Evolutionary conservation across 1,140 invertebrate species (phyloP), one percentile per base, ranked within the genome.

Genomic region (Drosophila elegans): DNA sequence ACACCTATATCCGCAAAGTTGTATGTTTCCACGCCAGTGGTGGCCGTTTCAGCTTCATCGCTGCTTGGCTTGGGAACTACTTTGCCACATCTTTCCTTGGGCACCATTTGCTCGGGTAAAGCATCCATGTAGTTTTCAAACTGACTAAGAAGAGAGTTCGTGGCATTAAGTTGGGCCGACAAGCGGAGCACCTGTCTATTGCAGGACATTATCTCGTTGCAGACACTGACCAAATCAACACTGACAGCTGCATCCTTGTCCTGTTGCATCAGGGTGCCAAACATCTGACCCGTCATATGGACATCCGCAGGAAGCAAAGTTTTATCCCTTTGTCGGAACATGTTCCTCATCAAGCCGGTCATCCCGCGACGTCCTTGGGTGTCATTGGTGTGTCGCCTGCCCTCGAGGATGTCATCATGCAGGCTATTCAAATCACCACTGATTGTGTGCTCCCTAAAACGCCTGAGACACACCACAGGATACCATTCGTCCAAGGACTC

Each of bases 111-210:
- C 9, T 42, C 59, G 1, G 85, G 59, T n/a, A 91, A 16, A 1
- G 62, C 76, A 29, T 91, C 90, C 79, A 92, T 90, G 27, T 91
- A 92, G 12, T 45, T 29, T 52, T 92, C 91, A 32, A 92, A 92
- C 12, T 67, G 60, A 3, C 46, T 75, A 0, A 92, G 44, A 9
- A 92, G 44, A 0, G 61, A 56, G 45, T 91, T 91, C 25, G 91
- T 92, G 1, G 91, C 74, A 67, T 92, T 92, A 1, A 86, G 59
- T 10, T 79, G 32, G 0, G 86, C 79, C 2, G 91, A 91, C 10
- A 84, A 38, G 0, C 82, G 81, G 25, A 92, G 36, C 1, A 88
- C 74, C 7, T 60, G 16, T 2, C 27, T 46, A 56, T 91, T 84
- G 3, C 53, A 78, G 48, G 78, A 63, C 91, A 92, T 92, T 5